phyloP scores from a whole-genome alignment of 2,888 invertebrate genomes.

The Temnothorax rugatulus region DNA sequence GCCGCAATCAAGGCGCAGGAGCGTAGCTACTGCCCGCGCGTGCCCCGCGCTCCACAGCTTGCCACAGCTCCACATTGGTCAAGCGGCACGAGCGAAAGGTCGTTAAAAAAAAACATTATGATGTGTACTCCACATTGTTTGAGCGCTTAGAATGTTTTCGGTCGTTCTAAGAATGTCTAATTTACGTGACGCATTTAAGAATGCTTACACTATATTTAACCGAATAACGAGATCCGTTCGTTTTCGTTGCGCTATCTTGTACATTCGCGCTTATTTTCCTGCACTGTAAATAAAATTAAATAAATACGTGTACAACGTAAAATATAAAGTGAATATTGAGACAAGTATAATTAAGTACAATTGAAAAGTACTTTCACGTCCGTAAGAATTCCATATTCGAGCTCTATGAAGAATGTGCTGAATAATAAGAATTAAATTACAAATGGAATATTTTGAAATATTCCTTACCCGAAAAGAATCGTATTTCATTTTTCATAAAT shows the following conservation, averaged over 20 bases:
- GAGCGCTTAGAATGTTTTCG: background rate
- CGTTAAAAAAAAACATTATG: background rate
- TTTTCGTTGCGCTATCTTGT: no score
- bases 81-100: background rate
- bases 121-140: background rate
- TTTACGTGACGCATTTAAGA: background rate
- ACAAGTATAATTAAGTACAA: background rate
- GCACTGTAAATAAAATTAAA: background rate
- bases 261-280: no score
- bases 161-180: background rate
- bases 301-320: background rate
- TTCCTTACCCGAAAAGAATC: background rate
- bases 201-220: no score
- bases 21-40: constrained; percentile 49
- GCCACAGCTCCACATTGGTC: background rate
- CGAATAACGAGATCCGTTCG: background rate
- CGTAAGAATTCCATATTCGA: background rate
- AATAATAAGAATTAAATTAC: background rate
- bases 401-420: background rate
- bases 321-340: background rate
- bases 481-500: background rate
- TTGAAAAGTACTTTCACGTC: background rate
- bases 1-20: constrained; percentile 73
- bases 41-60: background rate
- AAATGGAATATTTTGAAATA: constrained; percentile 7